Conservation (phyloP, 1,140 invertebrate genomes). For the Cardiocondyla obscurior region DNA sequence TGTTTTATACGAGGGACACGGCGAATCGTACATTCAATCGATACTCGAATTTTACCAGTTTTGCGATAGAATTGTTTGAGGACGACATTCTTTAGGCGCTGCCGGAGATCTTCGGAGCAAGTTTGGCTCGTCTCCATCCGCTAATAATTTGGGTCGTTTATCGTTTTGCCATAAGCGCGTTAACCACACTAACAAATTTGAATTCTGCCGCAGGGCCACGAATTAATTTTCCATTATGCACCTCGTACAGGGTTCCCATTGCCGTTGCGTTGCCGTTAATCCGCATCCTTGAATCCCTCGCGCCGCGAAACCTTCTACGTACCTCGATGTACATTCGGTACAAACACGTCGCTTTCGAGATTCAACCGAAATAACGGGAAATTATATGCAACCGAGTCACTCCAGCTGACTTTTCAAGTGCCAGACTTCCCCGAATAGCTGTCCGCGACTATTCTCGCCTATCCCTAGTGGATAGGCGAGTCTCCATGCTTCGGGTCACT, state of each 20-base stretch:
- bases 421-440: not conserved
- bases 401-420: constrained; percentile 58
- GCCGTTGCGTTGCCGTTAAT: not conserved
- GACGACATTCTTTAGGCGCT: too few relatives aligned
- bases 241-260: constrained; percentile 1
- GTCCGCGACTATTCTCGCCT: not conserved
- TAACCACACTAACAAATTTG: not conserved
- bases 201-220: not conserved
- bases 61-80: not conserved
- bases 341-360: constrained; percentile 22
- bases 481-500: constrained; percentile 10
- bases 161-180: not conserved
- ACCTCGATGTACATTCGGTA: constrained; percentile 11
- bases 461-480: not conserved
- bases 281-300: not conserved
- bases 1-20: not conserved
- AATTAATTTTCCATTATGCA: constrained; percentile 48
- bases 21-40: not conserved
- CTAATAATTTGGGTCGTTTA: constrained; percentile 9
- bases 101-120: too few relatives aligned
- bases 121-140: not conserved
- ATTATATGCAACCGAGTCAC: constrained; percentile 61
- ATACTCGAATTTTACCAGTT: not conserved
- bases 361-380: constrained; percentile 40
- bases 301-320: not conserved